These are phyloP conservation scores for Synanthedon vespiformis DNA, from an alignment of 2,888 invertebrate genomes.

Conservation along the genomic window DNA sequence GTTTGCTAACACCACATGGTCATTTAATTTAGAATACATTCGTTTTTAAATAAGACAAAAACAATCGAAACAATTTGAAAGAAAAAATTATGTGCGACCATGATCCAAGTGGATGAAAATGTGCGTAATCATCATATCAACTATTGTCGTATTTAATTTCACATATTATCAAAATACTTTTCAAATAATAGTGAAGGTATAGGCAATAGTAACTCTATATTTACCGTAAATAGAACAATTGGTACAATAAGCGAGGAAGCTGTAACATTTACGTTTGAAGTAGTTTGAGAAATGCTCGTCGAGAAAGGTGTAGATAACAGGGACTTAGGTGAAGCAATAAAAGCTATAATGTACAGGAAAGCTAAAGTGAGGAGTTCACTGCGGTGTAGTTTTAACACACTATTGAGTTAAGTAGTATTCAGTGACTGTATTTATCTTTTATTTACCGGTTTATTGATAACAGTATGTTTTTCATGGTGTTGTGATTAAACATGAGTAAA, in stretches of 20 bases:
- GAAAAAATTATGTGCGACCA: slow-evolving; percentile 29
- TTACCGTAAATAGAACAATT: neutral
- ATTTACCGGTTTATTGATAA: too few species aligned
- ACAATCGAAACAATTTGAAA: slow-evolving; percentile 20
- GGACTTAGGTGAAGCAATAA: slow-evolving; percentile 33
- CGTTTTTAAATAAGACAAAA: slow-evolving; percentile 31
- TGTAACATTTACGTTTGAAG: too few species aligned
- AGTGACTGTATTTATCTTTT: too few species aligned
- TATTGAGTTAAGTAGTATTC: neutral
- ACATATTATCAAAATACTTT: too few species aligned
- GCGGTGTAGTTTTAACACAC: slow-evolving; percentile 23
- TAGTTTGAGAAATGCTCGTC: too few species aligned
- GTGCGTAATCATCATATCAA: neutral
- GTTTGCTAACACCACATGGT: slow-evolving; percentile 67
- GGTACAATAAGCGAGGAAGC: neutral
- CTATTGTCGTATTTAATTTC: too few species aligned
- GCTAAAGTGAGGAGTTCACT: slow-evolving; percentile 46
- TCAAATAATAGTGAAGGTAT: too few species aligned
- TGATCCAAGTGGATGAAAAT: slow-evolving; percentile 27
- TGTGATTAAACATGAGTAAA: slow-evolving; percentile 9
- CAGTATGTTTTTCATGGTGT: too few species aligned
- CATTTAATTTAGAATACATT: slow-evolving; percentile 49
- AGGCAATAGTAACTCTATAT: too few species aligned
- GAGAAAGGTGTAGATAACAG: slow-evolving; percentile 5
- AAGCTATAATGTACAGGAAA: slow-evolving; percentile 41